A percentile compares a stretch with the other conserved stretches of the same genome.
Conservation (phyloP, 2,797 vertebrate species). For the Gadopsis bispinosus region DNA sequence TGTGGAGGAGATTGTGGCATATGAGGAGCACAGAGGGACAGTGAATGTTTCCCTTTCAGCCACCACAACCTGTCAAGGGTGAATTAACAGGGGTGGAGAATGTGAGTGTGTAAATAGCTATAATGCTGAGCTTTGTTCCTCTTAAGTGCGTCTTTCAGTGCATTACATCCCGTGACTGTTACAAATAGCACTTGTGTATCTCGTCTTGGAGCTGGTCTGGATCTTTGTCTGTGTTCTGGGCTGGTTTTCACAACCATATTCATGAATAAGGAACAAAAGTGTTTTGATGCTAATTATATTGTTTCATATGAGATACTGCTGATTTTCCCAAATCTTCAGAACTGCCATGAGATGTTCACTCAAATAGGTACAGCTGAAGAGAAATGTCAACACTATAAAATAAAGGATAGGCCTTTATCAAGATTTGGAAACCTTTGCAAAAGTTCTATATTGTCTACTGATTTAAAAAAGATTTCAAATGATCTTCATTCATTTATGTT, state of each 20-base stretch:
- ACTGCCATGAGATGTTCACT: not conserved
- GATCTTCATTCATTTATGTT: not conserved
- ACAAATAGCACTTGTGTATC: constrained; percentile 22
- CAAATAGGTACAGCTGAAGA: not conserved
- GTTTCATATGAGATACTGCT: constrained; percentile 1
- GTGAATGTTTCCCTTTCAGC: constrained; percentile 10
- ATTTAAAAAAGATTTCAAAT: not conserved
- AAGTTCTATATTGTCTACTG: not conserved
- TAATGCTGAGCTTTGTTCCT: constrained; percentile 62
- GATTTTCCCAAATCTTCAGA: not conserved
- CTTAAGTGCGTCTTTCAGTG: constrained; percentile 28
- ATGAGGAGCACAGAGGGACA: not conserved
- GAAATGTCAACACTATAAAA: not conserved
- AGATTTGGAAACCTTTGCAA: not conserved
- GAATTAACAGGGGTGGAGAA: constrained; percentile 36
- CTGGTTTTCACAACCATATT: constrained; percentile 8
- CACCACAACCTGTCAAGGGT: constrained; percentile 8
- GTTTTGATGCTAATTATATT: not conserved
- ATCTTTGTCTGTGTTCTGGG: not conserved
- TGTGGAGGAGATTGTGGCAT: constrained; percentile 11
- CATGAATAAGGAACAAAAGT: not conserved
- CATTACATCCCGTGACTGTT: constrained; percentile 36
- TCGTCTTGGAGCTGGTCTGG: constrained; percentile 28
- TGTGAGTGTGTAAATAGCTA: constrained; percentile 56
- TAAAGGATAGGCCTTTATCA: not conserved